Base-by-base conservation (phyloP, 1,140 invertebrate species). In the Ceratina australensis region DNA sequence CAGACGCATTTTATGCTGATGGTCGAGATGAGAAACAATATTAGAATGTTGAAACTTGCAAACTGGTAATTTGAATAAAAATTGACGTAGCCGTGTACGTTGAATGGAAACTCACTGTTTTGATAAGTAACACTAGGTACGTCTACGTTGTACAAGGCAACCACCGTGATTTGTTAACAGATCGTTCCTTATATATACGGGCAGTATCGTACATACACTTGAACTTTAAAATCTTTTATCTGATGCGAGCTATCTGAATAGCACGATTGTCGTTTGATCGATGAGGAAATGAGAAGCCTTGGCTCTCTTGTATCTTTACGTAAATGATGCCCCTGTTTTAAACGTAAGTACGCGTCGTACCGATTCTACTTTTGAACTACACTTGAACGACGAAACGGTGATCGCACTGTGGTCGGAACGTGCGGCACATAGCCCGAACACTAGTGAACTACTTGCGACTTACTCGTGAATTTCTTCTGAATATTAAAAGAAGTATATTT, bases 1-100 rank as follows among this genome's bases (percentile, higher is more conserved):
- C 0, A 61, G 26, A 24, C 72, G 72, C 82, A 84, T 84, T 12
- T 71, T 79, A 13, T 4, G n/a, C n/a, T 54, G 52, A n/a, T 15
- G 16, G 13, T 54, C 3, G 12, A 54, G 13, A n/a, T 4, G 52
- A 42, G 52, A 54, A 54, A 18, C 52, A 15, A 12, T 54, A 54
- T n/a, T n/a, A n/a, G 16, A 54, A 3, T 52, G 3, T 52, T 18
- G 50, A 16, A 52, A 3, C 33, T 18, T n/a, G 52, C 4, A n/a
- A 54, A 49, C 47, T 49, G 7, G 15, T 15, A 15, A 49, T 49
- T 49, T 0, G 4, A n/a, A 72, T 68, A 65, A 13, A 28, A 49
- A 65, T 2, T 49, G 4, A 4, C 49, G 12, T 15, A 18, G 12
- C 2, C 50, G 13, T 18, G 12, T 52, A 15, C 8, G 2, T 13